Conservation (phyloP, 2,797 vertebrate species). For the Anomalospiza imberbis region DNA sequence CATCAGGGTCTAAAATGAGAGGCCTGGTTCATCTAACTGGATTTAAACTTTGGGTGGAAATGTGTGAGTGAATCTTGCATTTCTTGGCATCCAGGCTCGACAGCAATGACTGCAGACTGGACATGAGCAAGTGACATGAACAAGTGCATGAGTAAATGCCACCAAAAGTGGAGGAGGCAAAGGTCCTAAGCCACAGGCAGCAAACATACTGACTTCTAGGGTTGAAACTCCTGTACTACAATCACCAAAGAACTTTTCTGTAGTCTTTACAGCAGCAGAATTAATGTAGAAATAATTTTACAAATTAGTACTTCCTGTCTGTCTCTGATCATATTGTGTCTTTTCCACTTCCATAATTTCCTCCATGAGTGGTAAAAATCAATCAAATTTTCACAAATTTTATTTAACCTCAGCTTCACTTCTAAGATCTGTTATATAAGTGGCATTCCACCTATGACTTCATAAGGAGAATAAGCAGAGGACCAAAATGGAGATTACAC, state of each 20-base stretch:
- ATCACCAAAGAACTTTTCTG: neutral
- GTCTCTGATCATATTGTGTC: neutral
- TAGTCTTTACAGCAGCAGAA: neutral
- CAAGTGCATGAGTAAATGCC: neutral
- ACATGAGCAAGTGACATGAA: neutral
- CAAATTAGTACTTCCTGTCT: neutral
- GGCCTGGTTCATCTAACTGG: neutral
- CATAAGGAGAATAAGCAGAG: neutral
- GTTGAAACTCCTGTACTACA: neutral
- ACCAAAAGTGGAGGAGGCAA: neutral
- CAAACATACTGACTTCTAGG: neutral
- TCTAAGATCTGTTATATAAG: neutral
- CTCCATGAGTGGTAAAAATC: neutral
- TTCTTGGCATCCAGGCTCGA: neutral
- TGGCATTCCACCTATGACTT: neutral
- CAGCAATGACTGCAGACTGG: neutral
- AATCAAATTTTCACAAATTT: neutral
- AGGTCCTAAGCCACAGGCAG: neutral
- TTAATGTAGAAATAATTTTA: neutral
- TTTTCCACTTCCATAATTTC: neutral
- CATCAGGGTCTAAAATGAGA: neutral
- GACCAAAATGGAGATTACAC: neutral
- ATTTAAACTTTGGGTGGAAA: neutral
- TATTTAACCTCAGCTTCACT: neutral
- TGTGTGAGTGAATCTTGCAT: neutral